Percentiles rank a stretch among this genome's conserved stretches.
These are phyloP conservation scores for Taeniopygia guttata DNA, from an alignment of 2,797 vertebrate species.

Conservation along the genomic window DNA sequence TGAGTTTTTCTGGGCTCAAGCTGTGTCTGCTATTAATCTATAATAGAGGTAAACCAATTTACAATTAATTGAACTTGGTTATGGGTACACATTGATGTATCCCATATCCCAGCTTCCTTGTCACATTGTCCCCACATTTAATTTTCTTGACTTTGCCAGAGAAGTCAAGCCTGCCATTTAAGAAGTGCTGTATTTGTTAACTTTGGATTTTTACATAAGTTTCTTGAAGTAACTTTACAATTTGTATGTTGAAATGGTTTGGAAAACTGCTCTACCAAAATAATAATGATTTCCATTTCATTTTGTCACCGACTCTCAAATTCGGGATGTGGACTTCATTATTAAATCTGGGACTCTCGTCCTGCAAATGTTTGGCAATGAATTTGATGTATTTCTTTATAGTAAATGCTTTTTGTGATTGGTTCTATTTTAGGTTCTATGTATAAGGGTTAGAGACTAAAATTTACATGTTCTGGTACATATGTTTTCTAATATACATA, in stretches of 20 bases:
- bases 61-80: background rate
- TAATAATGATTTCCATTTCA: background rate
- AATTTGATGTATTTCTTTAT: background rate
- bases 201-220: background rate
- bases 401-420: background rate
- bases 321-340: background rate
- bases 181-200: background rate
- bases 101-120: background rate
- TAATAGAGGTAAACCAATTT: background rate
- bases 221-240: background rate
- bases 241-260: background rate
- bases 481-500: background rate
- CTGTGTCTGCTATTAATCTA: slow-evolving; percentile 6
- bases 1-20: background rate
- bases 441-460: background rate
- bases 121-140: background rate
- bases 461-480: background rate
- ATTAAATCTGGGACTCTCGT: background rate
- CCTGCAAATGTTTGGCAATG: background rate
- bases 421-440: background rate
- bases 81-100: background rate
- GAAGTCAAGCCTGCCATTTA: background rate
- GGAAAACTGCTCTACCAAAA: background rate
- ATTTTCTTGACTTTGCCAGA: background rate
- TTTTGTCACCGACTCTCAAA: background rate